A percentile compares a stretch with the other conserved stretches of the same genome.
These are phyloP conservation scores for Siniperca scherzeri DNA, from an alignment of 2,797 vertebrate species.

Conservation along the genomic window DNA sequence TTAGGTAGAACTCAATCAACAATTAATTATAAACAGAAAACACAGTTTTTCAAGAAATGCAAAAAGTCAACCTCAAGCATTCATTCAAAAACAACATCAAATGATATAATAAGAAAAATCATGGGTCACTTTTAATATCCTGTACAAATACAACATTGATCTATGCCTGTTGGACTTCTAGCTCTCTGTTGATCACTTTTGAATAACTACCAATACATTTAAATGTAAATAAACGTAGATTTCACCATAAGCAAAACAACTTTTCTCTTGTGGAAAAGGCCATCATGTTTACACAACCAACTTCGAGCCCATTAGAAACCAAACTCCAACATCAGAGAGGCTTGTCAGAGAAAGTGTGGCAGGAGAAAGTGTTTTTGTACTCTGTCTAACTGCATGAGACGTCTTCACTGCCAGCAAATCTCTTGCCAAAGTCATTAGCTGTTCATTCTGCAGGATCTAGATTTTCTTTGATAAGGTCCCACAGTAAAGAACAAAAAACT, in stretches of 20 bases:
- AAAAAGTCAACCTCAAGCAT: not conserved
- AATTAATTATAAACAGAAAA: not conserved
- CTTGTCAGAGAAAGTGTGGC: slow-evolving; percentile 38
- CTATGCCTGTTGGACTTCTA: not conserved
- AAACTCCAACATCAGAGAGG: slow-evolving; percentile 14
- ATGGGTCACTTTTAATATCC: not conserved
- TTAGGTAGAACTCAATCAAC: not conserved
- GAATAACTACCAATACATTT: not conserved
- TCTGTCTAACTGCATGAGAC: slow-evolving; percentile 47
- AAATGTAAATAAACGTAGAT: slow-evolving; percentile 5
- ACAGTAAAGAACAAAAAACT: slow-evolving; percentile 33
- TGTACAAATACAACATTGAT: not conserved
- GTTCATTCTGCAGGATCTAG: slow-evolving; percentile 61
- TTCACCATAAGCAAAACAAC: not conserved
- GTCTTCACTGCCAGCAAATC: slow-evolving; percentile 44
- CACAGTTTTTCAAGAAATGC: too few relatives aligned
- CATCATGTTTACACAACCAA: not conserved
- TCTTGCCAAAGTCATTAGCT: slow-evolving; percentile 68
- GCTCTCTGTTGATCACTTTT: not conserved
- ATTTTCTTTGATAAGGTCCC: slow-evolving; percentile 63
- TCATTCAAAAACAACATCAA: not conserved
- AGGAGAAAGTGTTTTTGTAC: slow-evolving; percentile 41
- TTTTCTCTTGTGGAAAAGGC: slow-evolving; percentile 2
- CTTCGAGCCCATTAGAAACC: slow-evolving; percentile 1
- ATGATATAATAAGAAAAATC: not conserved